Percentiles rank a stretch among this genome's conserved stretches.
These are phyloP conservation scores for Andrena marginata DNA, from an alignment of 2,888 invertebrate species.

Conservation along the genomic window DNA sequence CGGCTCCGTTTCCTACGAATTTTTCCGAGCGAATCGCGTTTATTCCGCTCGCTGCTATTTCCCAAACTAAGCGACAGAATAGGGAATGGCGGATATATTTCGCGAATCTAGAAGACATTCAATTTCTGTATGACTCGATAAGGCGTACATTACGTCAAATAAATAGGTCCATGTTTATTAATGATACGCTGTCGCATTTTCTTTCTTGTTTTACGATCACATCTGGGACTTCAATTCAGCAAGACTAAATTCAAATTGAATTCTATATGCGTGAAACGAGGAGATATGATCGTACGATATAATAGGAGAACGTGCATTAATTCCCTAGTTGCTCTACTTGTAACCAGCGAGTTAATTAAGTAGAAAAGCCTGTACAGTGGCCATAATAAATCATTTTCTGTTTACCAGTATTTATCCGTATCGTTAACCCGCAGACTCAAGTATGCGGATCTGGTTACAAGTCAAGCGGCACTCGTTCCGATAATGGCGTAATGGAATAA, in stretches of 20 bases:
- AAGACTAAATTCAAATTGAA: too few relatives aligned
- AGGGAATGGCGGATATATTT: not conserved
- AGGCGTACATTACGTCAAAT: not conserved
- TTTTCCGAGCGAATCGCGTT: not conserved
- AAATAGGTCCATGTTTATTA: not conserved
- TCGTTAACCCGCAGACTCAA: constrained; percentile 43
- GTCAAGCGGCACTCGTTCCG: constrained; percentile 32
- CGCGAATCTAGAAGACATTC: not conserved
- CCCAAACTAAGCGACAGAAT: not conserved
- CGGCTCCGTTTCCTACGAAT: not conserved
- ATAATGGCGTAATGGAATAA: constrained; percentile 57
- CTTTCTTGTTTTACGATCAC: too few relatives aligned
- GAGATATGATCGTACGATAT: not conserved
- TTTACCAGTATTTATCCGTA: constrained; percentile 46
- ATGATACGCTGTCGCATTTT: not conserved
- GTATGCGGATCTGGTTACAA: constrained; percentile 62
- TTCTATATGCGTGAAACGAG: too few relatives aligned
- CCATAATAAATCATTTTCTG: constrained; percentile 61
- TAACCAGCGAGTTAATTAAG: constrained; percentile 55
- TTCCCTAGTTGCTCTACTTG: constrained; percentile 23
- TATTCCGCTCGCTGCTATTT: constrained; percentile 5
- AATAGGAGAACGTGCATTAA: constrained; percentile 5
- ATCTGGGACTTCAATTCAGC: too few relatives aligned
- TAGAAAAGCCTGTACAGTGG: constrained; percentile 21
- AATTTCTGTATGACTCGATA: not conserved